phyloP scores from a whole-genome alignment of 2,888 invertebrate species.

The Dyspetes luteomarginatus region DNA sequence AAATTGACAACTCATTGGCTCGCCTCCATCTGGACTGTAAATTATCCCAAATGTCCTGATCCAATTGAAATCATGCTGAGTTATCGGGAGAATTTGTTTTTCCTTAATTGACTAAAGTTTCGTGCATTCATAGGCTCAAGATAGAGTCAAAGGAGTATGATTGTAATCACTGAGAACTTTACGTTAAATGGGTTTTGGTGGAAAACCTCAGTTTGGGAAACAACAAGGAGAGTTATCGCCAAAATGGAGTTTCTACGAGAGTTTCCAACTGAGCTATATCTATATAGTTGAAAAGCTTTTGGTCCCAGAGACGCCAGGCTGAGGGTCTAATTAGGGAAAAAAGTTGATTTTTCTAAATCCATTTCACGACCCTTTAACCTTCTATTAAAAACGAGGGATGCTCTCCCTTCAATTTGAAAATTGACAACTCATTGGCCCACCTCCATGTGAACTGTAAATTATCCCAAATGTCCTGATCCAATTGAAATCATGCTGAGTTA shows the following conservation, averaged over 20 bases:
- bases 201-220: slow-evolving; percentile 17
- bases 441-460: no score
- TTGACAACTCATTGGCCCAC: no score
- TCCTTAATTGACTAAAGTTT: no score
- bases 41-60: neutral
- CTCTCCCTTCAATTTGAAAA: no score
- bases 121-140: neutral
- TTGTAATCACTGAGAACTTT: slow-evolving; percentile 22
- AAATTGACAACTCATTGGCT: no score
- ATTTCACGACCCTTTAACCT: no score
- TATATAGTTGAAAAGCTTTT: slow-evolving; percentile 39
- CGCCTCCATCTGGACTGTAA: no score
- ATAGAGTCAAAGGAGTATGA: neutral
- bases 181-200: slow-evolving; percentile 12
- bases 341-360: no score
- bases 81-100: neutral
- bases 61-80: neutral
- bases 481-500: neutral
- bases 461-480: neutral
- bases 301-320: neutral
- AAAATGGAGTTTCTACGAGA: slow-evolving; percentile 36
- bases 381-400: no score
- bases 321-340: no score
- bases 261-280: slow-evolving; percentile 39
- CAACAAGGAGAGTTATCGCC: slow-evolving; percentile 44